Evolutionary conservation across 2,888 invertebrate genomes (phyloP), one percentile per base, ranked within the genome.

Genomic region (Drosophila neotestacea): DNA sequence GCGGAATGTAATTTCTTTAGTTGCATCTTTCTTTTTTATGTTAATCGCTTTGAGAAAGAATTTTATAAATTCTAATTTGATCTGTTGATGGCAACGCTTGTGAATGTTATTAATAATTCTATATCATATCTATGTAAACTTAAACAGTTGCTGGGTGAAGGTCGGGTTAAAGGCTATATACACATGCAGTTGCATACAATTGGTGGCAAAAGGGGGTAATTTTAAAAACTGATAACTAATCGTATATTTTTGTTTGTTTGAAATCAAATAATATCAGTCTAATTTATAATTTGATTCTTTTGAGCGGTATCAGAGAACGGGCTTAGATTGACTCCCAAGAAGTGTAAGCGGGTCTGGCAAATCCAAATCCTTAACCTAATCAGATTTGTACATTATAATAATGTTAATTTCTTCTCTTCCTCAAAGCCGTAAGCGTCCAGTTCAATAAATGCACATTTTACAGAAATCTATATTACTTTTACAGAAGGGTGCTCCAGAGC

Each of bases 371-470:
- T 48, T 28, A 51, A 42, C 27, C 52, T 50, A 69, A 70, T 68
- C 76, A 66, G 85, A 77, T 74, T 32, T 72, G 64, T 65, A 70
- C 69, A 81, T 75, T 72, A 68, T 73, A 81, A 81, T 85, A 86
- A 88, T 86, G 87, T 60, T 73, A 79, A 68, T 78, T 77, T 81
- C 69, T 81, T 88, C 69, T 85, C 85, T 88, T 84, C 87, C 87
- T 73, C 71, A 68, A 77, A 77, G 78, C 77, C 66, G 62, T 74
- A 58, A 48, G 78, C 73, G 78, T 67, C 56, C 60, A 61, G 61
- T 63, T 42, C 56, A 66, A 55, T 55, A 71, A 66, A 46, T 67
- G 58, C 44, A 72, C 55, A 56, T 52, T 56, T 77, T 63, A 63
- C 74, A 59, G 77, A 77, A 61, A 65, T 47, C 71, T 51, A 32